Percentiles rank a stretch among this genome's conserved stretches.
These are phyloP conservation scores for Dendrocopos noguchii DNA, from an alignment of 2,113 vertebrate species.

Conservation along the genomic window DNA sequence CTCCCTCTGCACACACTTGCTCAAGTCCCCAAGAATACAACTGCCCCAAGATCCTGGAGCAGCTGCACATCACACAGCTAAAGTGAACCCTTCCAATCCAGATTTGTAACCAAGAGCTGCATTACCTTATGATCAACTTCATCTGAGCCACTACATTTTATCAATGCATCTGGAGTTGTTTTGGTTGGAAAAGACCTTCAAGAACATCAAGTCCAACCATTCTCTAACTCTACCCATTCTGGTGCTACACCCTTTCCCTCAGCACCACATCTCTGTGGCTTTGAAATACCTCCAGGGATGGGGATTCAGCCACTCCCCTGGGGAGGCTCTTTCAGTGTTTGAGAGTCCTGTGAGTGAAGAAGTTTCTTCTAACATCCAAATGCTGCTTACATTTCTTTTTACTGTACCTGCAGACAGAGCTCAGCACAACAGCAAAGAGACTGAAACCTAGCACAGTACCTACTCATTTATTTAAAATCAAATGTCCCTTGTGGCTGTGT, in stretches of 20 bases:
- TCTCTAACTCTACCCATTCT: no score
- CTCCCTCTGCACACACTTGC: no score
- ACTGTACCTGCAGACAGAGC: background rate
- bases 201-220: no score
- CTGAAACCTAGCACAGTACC: background rate
- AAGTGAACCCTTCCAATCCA: background rate
- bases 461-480: background rate
- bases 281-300: no score
- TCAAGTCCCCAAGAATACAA: background rate
- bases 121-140: background rate
- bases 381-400: background rate
- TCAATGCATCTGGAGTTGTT: no score
- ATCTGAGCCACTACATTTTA: background rate
- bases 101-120: background rate
- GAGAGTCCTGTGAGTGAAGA: no score
- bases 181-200: no score
- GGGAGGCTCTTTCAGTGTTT: no score
- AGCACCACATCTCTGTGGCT: no score
- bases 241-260: no score
- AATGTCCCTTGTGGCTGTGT: background rate
- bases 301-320: no score
- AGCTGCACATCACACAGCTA: background rate
- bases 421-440: background rate
- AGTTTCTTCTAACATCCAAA: no score
- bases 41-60: background rate